Base-by-base conservation (phyloP, 1,140 invertebrate species). In the Drosophila nigrodunni region DNA sequence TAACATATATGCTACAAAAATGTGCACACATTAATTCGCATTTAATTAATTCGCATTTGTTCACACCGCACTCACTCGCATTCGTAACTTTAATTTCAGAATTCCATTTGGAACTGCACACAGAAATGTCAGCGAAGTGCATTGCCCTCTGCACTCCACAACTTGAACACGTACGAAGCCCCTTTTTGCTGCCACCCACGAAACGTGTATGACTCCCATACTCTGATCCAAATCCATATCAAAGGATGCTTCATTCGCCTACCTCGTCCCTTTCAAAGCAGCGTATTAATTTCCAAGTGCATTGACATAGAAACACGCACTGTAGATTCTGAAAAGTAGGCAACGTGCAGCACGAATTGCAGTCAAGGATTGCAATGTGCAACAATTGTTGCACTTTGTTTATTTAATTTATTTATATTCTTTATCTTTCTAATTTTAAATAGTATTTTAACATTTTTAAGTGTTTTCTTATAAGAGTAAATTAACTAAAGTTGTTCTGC, bases 251-350 rank as follows among this genome's bases (percentile, higher is more conserved):
- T 52, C 61, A 41, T 21, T 37, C 13, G 8, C 13, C 34, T 41
- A 9, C 13, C 54, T 61, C 74, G 55, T 67, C 46, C 15, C 58
- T 41, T 41, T 25, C 34, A 50, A 10, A 73, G 65, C 58, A 69
- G 70, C 44, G 44, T 62, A 81, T 82, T 87, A 87, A 81, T 62
- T 69, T 80, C 70, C 67, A 83, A 89, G 79, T 88, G 77, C 85
- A 85, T 80, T 88, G 85, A 88, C 85, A 88, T 76, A 88, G 71
- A 88, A 88, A 87, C 58, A 78, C 78, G 83, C 77, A 77, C 77
- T 74, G 67, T 21, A 6, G 62, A 59, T 67, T 60, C 77, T 59
- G 64, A 73, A 76, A 88, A 88, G 79, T 74, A 77, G 77, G 80
- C 83, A 88, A 77, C 78, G 35, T 55, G 47, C 68, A 58, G 41